Conservation (phyloP, 2,113 vertebrate species). For the Ovis canadensis region DNA sequence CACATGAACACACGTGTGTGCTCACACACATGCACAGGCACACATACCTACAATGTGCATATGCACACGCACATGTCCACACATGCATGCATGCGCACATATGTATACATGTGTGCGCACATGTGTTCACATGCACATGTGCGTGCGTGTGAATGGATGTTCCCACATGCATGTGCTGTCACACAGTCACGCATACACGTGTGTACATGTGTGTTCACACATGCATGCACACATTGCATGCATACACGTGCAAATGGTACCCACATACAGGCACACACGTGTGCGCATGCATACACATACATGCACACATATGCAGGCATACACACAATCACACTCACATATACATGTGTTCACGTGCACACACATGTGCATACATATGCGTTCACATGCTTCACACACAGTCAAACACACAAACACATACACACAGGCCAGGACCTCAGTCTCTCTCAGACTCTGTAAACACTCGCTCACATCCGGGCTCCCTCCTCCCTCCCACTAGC, state of each 20-base stretch:
- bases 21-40: background rate
- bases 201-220: background rate
- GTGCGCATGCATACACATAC: background rate
- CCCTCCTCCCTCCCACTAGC: background rate
- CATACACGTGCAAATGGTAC: fast-evolving
- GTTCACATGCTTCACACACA: no score
- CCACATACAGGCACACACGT: fast-evolving
- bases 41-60: no score
- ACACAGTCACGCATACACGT: fast-evolving
- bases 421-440: fast-evolving
- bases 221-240: fast-evolving
- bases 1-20: background rate
- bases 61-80: fast-evolving
- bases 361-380: background rate
- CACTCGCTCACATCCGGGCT: background rate
- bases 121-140: fast-evolving
- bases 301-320: background rate
- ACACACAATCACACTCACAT: background rate
- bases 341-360: background rate
- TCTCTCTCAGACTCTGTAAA: background rate
- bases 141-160: fast-evolving
- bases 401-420: background rate
- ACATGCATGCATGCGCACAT: fast-evolving
- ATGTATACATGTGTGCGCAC: fast-evolving
- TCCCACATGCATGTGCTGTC: fast-evolving